phyloP scores from a whole-genome alignment of 2,113 vertebrate species.

The Siniperca chuatsi region DNA sequence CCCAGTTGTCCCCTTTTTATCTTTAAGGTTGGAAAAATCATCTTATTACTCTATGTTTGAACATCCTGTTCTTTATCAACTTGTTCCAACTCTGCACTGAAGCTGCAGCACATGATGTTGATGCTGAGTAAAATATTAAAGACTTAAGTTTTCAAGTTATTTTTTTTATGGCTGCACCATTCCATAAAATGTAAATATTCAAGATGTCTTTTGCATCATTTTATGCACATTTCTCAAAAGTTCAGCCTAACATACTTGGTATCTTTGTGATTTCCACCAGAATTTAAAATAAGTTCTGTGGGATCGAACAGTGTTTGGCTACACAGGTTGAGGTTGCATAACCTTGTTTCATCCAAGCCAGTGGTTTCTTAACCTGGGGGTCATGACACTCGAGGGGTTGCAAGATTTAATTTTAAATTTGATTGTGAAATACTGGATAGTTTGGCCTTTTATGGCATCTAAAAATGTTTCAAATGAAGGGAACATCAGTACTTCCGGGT shows the following conservation, averaged over 20 bases:
- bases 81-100: not conserved
- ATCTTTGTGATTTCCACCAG: not conserved
- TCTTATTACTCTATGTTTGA: not conserved
- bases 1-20: not conserved
- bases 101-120: not conserved
- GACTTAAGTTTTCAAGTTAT: not conserved
- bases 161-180: not conserved
- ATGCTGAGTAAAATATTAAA: slow-evolving; percentile 12
- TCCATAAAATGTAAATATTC: slow-evolving; percentile 9
- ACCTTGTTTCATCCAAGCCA: not conserved
- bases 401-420: not conserved
- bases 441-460: not conserved
- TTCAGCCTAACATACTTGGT: not conserved
- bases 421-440: not conserved
- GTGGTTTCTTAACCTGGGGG: not conserved
- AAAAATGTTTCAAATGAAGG: not conserved
- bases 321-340: slow-evolving; percentile 6
- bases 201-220: not conserved
- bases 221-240: not conserved
- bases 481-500: not conserved
- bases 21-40: not conserved
- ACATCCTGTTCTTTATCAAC: not conserved
- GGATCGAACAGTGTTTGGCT: not conserved
- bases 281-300: not conserved
- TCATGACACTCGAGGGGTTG: not conserved